Evolutionary conservation across 2,888 invertebrate species (phyloP).

Genomic region (Protophormia terraenovae): DNA sequence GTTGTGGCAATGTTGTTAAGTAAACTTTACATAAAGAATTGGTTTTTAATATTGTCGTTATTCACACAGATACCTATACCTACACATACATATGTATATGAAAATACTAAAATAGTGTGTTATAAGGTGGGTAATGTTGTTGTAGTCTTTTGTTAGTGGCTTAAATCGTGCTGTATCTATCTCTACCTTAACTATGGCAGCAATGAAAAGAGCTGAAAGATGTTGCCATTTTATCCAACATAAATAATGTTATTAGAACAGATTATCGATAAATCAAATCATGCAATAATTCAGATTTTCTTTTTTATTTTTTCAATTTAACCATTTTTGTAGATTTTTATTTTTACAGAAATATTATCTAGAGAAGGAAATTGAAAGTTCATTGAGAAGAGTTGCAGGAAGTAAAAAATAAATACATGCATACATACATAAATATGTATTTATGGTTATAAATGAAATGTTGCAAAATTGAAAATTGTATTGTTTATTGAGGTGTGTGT

Average conservation of each 20-base stretch:
- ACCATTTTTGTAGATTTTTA: neutral
- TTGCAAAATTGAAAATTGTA: constrained; percentile 18
- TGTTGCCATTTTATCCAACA: constrained; percentile 16
- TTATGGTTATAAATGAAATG: constrained; percentile 7
- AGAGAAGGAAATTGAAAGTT: constrained; percentile 46
- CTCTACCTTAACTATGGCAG: neutral
- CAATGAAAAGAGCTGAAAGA: neutral
- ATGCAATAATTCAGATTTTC: constrained; percentile 28
- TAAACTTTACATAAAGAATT: constrained; percentile 53
- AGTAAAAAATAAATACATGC: neutral
- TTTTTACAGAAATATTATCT: neutral
- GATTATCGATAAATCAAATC: constrained; percentile 52
- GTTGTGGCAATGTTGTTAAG: constrained; percentile 56
- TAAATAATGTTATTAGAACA: constrained; percentile 55
- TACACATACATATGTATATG: neutral
- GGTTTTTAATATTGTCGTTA: constrained; percentile 24
- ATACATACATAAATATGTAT: constrained; percentile 12
- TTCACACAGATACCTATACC: neutral
- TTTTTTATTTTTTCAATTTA: neutral
- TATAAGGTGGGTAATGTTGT: constrained; percentile 8
- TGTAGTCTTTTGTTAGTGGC: constrained; percentile 39
- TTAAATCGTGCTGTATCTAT: constrained; percentile 2
- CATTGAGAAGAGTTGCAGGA: neutral
- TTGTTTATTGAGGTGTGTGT: neutral
- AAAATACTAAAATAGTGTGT: neutral